Evolutionary conservation across 2,113 vertebrate species (phyloP).

Genomic region (Pipa parva): DNA sequence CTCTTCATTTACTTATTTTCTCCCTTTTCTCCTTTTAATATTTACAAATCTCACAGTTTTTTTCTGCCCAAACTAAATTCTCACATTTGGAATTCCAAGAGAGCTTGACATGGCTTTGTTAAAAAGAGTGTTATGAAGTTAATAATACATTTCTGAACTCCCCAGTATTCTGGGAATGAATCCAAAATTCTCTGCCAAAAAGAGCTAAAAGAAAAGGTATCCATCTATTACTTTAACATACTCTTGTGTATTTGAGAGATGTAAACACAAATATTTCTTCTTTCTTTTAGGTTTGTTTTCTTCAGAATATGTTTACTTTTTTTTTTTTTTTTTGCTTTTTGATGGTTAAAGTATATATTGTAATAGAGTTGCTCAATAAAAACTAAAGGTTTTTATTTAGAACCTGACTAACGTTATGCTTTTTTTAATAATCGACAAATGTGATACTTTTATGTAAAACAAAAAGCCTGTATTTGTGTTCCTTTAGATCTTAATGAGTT

Average conservation of each 20-base stretch:
- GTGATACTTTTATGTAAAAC: too few species aligned
- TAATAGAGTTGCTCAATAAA: too few species aligned
- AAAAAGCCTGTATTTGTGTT: too few species aligned
- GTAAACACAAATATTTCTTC: not conserved
- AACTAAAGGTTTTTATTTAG: too few species aligned
- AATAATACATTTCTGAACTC: slow-evolving; percentile 2
- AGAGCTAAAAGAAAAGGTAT: slow-evolving; percentile 7
- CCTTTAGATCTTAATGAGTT: not conserved
- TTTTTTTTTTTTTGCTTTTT: not conserved
- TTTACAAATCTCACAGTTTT: too few species aligned
- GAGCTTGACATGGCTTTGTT: not conserved
- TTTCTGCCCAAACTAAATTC: too few species aligned
- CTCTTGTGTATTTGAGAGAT: not conserved
- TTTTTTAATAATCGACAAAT: too few species aligned
- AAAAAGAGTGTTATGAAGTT: slow-evolving; percentile 15
- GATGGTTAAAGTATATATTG: not conserved
- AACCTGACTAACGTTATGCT: too few species aligned
- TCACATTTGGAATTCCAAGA: not conserved
- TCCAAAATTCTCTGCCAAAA: slow-evolving; percentile 4
- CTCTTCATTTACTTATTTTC: too few species aligned
- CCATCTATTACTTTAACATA: not conserved
- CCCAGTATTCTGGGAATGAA: slow-evolving; percentile 10
- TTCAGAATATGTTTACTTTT: not conserved
- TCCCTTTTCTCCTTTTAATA: too few species aligned
- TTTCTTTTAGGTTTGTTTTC: not conserved